Evolutionary conservation across 2,888 invertebrate species (phyloP), one percentile per base, ranked within the genome.

Genomic region (Colletes collaris): DNA sequence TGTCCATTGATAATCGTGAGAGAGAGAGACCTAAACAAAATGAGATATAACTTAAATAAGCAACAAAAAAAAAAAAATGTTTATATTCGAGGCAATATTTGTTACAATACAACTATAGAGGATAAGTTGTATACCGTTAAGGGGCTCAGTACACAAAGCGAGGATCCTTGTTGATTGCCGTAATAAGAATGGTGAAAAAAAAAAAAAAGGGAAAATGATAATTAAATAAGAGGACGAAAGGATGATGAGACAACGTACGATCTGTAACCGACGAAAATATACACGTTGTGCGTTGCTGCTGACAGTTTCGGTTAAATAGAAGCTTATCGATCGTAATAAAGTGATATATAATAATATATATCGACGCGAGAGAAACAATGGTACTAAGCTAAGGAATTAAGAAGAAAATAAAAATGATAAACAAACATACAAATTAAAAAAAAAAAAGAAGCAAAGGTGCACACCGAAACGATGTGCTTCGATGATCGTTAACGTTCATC

Each of bases 41-140:
- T 66, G 79, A 86, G 66, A 75, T 72, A 76, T 81, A 81, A 85
- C 80, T 88, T 88, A 84, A 79, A 79, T 86, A 82, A 85, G 82
- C 64, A 59, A 58, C 3, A 59, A 81, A 76, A 84, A 72, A 79
- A 79, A 83, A 76, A 85, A 87, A 87, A 86, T 86, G 88, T 92
- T 92, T 92, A 90, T 92, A 92, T 92, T 92, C 89, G 91, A 91
- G 91, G 92, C 92, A 91, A 92, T 92, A 92, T 92, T 92, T 92
- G 90, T 92, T 92, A 92, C 90, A 87, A 92, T 91, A 90, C 89
- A 86, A 89, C 83, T 92, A 62, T 62, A 91, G 90, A 76, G 84
- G 80, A 83, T 91, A 91, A 89, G 89, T 89, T 89, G 87, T 87
- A 88, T 82, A 87, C 81, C 79, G 82, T 85, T 79, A 77, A 79